These are phyloP conservation scores for Sitta europaea DNA, from an alignment of 2,113 vertebrate species.

Conservation along the genomic window DNA sequence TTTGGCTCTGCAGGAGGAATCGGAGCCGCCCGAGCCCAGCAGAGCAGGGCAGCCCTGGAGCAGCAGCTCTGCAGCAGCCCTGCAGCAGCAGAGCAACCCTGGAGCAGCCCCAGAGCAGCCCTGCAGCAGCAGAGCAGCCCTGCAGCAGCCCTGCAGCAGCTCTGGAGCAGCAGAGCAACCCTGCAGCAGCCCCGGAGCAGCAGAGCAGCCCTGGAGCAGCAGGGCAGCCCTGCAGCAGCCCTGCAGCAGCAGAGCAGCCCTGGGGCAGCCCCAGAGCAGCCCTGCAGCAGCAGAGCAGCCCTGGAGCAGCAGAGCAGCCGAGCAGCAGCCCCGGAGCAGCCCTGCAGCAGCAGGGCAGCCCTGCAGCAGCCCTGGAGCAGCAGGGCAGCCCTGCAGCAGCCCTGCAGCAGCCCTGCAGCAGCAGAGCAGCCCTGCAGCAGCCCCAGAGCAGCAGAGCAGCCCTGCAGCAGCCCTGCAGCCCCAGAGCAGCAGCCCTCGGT, in stretches of 20 bases:
- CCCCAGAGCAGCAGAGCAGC: neutral
- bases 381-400: too few species aligned
- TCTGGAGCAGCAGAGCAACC: neutral
- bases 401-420: too few species aligned
- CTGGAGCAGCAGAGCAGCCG: neutral
- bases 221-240: neutral
- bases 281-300: neutral
- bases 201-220: neutral
- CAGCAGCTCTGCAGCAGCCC: neutral
- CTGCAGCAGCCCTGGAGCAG: too few species aligned
- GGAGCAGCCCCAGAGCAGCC: too few species aligned
- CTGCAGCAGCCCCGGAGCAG: neutral
- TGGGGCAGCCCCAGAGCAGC: too few species aligned
- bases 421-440: too few species aligned
- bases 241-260: neutral
- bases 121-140: neutral
- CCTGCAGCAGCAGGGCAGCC: too few species aligned
- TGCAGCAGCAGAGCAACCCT: neutral
- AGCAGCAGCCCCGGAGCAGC: neutral
- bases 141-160: neutral
- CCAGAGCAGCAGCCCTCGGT: too few species aligned
- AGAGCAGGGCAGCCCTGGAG: neutral
- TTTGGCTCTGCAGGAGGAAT: accelerated
- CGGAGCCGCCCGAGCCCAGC: neutral
- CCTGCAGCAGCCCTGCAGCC: too few species aligned